These are phyloP conservation scores for Diabrotica virgifera DNA, from an alignment of 1,140 invertebrate genomes.

Conservation along the genomic window DNA sequence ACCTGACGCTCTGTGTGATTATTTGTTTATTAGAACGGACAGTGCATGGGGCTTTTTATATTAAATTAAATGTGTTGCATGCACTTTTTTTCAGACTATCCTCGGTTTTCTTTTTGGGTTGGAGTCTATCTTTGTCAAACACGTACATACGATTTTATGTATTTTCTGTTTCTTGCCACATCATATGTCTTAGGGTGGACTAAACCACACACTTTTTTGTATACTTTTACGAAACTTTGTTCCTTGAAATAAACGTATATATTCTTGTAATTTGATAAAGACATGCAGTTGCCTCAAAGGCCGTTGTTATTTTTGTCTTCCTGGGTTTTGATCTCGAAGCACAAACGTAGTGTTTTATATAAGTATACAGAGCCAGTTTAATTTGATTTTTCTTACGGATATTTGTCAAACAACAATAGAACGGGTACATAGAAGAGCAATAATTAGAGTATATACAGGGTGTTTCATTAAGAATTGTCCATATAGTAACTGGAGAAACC, in stretches of 20 bases:
- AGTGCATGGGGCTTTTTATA: slow-evolving; percentile 30
- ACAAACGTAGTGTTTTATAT: slow-evolving; percentile 33
- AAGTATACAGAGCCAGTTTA: not conserved
- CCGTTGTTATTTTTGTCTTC: slow-evolving; percentile 39
- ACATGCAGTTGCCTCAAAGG: slow-evolving; percentile 32
- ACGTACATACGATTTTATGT: slow-evolving; percentile 10
- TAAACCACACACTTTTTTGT: slow-evolving; percentile 24
- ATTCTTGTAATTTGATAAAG: slow-evolving; percentile 25
- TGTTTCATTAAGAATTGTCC: too few relatives aligned
- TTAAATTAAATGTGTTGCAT: slow-evolving; percentile 29
- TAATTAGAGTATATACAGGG: too few relatives aligned
- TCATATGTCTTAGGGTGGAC: not conserved
- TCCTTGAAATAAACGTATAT: slow-evolving; percentile 22
- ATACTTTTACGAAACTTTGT: slow-evolving; percentile 23
- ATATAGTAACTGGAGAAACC: too few relatives aligned
- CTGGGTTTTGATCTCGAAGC: slow-evolving; percentile 40
- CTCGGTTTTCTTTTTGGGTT: slow-evolving; percentile 36
- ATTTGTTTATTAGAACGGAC: slow-evolving; percentile 22
- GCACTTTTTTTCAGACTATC: slow-evolving; percentile 15
- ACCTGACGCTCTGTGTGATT: slow-evolving; percentile 10
- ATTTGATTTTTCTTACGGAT: not conserved
- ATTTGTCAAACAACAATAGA: too few relatives aligned
- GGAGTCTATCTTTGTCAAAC: slow-evolving; percentile 18
- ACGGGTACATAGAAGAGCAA: too few relatives aligned
- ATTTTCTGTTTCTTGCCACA: slow-evolving; percentile 12